A percentile compares a stretch with the other conserved stretches of the same genome.
Conservation (phyloP, 2,113 vertebrate species). For the Jaculus jaculus region DNA sequence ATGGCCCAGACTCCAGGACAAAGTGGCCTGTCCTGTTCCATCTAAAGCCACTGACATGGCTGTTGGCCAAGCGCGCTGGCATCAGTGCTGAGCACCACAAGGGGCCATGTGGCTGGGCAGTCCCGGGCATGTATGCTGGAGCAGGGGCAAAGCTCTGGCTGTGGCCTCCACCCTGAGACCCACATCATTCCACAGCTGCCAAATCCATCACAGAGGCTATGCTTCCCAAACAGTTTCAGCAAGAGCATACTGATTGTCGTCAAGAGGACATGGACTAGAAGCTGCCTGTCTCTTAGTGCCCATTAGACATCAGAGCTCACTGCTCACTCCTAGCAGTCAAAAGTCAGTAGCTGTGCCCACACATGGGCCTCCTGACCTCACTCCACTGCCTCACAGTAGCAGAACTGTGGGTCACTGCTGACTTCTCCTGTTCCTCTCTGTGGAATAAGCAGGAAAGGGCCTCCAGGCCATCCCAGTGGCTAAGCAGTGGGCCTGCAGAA, state of each 20-base stretch:
- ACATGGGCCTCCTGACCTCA: background rate
- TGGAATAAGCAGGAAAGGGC: background rate
- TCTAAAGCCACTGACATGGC: background rate
- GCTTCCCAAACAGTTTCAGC: background rate
- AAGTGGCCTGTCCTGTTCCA: background rate
- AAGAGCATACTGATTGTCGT: background rate
- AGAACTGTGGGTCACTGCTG: background rate
- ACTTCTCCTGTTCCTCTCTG: background rate
- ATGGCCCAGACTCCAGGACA: background rate
- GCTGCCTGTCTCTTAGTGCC: background rate
- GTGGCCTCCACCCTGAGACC: background rate
- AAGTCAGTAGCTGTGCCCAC: background rate
- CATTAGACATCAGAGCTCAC: background rate
- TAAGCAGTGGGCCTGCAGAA: background rate
- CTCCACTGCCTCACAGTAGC: background rate
- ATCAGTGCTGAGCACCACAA: background rate
- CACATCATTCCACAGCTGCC: background rate
- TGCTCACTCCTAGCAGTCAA: background rate
- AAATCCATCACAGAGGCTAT: background rate
- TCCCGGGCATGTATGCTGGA: background rate
- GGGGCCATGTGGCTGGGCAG: background rate
- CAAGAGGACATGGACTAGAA: background rate
- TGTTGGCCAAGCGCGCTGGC: background rate
- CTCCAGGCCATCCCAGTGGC: background rate
- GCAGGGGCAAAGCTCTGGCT: background rate